phyloP scores from a whole-genome alignment of 92 coral and sea anemone species.

The Zoanthus sansibaricus region DNA sequence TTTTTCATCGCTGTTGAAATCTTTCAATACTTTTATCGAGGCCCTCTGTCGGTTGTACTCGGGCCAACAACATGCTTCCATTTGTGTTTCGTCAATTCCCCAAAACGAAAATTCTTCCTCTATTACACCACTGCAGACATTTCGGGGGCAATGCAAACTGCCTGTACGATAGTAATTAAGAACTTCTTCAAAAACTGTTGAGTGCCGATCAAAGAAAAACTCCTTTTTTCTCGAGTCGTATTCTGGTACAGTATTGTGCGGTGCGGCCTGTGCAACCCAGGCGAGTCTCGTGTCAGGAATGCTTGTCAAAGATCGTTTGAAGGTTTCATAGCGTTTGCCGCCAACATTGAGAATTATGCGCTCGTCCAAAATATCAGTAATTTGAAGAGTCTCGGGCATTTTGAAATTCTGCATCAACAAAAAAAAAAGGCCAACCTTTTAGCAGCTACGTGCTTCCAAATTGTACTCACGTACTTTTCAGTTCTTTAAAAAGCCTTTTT shows the following conservation, averaged over 20 bases:
- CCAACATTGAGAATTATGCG: slow-evolving; percentile 81
- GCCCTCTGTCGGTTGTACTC: slow-evolving; percentile 82
- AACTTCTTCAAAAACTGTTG: slow-evolving; percentile 78
- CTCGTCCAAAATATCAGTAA: slow-evolving; percentile 28
- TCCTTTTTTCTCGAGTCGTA: slow-evolving; percentile 71
- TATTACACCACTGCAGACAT: slow-evolving; percentile 78
- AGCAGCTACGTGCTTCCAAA: not conserved
- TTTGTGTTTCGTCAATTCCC: slow-evolving; percentile 86
- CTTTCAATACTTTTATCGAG: slow-evolving; percentile 69
- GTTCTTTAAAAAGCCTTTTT: too few relatives aligned
- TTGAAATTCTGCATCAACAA: not conserved
- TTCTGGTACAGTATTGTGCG: slow-evolving; percentile 66
- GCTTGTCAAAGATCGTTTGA: slow-evolving; percentile 72
- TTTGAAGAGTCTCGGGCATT: not conserved
- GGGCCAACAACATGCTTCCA: slow-evolving; percentile 89
- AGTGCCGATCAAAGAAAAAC: slow-evolving; percentile 84
- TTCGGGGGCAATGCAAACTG: slow-evolving; percentile 83
- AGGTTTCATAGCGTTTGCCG: slow-evolving; percentile 79
- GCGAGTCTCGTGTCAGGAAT: slow-evolving; percentile 85
- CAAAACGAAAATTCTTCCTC: slow-evolving; percentile 84
- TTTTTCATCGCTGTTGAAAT: slow-evolving; percentile 56
- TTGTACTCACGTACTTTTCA: not conserved
- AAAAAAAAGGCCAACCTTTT: not conserved
- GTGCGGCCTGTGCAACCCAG: slow-evolving; percentile 68
- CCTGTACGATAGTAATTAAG: slow-evolving; percentile 86